A percentile compares a stretch with the other conserved stretches of the same genome.
phyloP scores from a whole-genome alignment of 2,888 invertebrate genomes.

The Cephus pulcher region DNA sequence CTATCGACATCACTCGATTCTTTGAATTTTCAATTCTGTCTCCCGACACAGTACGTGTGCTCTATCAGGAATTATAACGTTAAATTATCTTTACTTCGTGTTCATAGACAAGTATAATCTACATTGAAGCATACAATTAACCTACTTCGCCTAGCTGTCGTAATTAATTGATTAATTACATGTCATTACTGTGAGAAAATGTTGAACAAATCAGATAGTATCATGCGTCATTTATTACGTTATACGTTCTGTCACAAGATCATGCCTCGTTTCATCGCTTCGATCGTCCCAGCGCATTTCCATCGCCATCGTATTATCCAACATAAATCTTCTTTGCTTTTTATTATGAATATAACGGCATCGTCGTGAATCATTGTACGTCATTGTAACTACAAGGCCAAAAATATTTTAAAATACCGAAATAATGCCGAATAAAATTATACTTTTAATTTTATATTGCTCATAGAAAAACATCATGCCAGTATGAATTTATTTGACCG shows the following conservation, averaged over 20 bases:
- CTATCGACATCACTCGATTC: not conserved
- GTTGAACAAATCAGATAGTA: not conserved
- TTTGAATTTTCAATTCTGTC: not conserved
- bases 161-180: conserved; percentile 44
- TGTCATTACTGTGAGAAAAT: conserved; percentile 22
- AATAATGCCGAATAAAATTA: not conserved
- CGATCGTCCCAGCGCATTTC: not conserved
- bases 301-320: not conserved
- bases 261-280: not conserved
- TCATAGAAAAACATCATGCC: not conserved
- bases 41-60: not conserved
- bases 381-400: not conserved
- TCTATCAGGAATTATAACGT: not conserved
- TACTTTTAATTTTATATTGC: not conserved
- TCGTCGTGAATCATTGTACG: not conserved
- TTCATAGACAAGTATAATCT: not conserved
- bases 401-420: not conserved
- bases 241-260: not conserved
- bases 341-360: not conserved
- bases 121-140: conserved; percentile 35
- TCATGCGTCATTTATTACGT: not conserved
- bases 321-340: not conserved
- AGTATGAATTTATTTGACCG: not conserved
- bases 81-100: not conserved
- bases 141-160: conserved; percentile 31